phyloP scores from a whole-genome alignment of 2,113 vertebrate species.

The Eurystomus gularis region DNA sequence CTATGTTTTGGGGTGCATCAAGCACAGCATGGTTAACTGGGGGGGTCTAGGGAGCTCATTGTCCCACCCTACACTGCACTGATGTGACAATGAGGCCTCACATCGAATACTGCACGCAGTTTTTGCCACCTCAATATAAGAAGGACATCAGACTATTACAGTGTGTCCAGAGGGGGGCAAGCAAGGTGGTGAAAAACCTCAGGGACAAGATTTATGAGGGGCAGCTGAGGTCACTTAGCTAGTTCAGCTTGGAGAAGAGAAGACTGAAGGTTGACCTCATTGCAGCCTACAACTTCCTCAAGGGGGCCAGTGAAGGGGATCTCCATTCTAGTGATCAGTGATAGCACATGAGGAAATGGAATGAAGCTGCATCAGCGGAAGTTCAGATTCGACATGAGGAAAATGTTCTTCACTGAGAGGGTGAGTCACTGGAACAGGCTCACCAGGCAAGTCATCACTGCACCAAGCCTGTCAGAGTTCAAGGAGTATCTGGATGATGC shows the following conservation, averaged over 20 bases:
- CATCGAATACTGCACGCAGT: background rate
- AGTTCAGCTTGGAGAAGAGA: too few species aligned
- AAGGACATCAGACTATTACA: background rate
- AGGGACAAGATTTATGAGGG: background rate
- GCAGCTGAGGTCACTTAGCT: background rate
- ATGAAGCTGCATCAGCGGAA: too few species aligned
- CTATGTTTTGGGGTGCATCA: background rate
- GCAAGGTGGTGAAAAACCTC: background rate
- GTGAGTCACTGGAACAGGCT: too few species aligned
- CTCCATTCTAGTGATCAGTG: background rate
- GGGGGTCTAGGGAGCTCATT: background rate
- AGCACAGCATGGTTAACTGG: background rate
- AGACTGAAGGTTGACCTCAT: too few species aligned
- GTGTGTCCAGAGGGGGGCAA: background rate
- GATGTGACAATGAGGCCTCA: background rate
- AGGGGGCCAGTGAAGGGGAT: too few species aligned
- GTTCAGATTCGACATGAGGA: too few species aligned
- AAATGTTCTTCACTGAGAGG: too few species aligned
- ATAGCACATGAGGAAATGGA: background rate
- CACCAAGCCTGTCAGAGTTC: too few species aligned
- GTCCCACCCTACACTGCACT: background rate
- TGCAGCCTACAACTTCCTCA: background rate
- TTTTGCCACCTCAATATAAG: background rate
- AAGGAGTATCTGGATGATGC: accelerated
- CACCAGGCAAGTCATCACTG: too few species aligned